These are phyloP conservation scores for Sisyra nigra DNA, from an alignment of 2,888 invertebrate genomes.

Conservation along the genomic window DNA sequence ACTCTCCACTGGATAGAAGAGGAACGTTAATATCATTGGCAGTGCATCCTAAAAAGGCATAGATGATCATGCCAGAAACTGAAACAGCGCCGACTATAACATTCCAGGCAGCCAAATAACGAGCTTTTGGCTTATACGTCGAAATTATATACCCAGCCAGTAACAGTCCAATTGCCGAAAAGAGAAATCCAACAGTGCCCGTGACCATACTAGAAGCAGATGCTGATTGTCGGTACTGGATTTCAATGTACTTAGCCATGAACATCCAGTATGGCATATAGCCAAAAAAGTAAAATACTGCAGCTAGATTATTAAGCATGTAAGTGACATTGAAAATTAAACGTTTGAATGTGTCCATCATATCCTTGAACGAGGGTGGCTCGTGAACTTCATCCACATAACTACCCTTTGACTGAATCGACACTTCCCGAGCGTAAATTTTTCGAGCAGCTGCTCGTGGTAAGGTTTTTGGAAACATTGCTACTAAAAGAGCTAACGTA, in stretches of 20 bases:
- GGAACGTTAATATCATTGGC: constrained; percentile 36
- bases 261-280: constrained; percentile 67
- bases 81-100: constrained; percentile 45
- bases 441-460: constrained; percentile 45
- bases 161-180: constrained; percentile 52
- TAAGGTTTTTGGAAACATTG: constrained; percentile 51
- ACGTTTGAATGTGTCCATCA: constrained; percentile 44
- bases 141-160: constrained; percentile 48
- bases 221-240: constrained; percentile 61
- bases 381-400: constrained; percentile 11
- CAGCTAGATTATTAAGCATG: constrained; percentile 56
- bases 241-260: constrained; percentile 70
- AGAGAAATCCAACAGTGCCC: constrained; percentile 51
- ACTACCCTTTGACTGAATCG: not conserved
- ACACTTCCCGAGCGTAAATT: constrained; percentile 17
- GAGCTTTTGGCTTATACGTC: constrained; percentile 45
- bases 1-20: constrained; percentile 25
- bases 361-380: constrained; percentile 35
- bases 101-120: constrained; percentile 53
- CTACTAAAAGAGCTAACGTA: constrained; percentile 40
- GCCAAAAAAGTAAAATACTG: constrained; percentile 54
- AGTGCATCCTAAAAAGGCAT: constrained; percentile 48
- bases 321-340: constrained; percentile 47
- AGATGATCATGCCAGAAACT: constrained; percentile 42
- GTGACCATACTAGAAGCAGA: constrained; percentile 59